Conservation (phyloP, 53 echinoderm and acorn worm species). For the Holothuria scabra region DNA sequence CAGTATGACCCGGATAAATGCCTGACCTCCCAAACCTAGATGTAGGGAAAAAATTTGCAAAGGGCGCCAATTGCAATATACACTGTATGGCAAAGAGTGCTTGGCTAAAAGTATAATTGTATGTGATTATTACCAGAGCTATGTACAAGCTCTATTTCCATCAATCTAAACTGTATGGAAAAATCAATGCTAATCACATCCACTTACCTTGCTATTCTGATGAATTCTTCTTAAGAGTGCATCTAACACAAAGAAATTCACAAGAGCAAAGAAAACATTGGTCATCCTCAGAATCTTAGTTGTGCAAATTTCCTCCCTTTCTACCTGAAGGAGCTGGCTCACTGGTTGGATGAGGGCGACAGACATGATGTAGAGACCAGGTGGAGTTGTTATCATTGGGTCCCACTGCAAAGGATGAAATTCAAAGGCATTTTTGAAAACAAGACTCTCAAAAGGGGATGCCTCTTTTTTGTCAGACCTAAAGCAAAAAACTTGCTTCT, state of each 20-base stretch:
- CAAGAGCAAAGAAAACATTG: conserved; percentile 88
- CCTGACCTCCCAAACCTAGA: too few species aligned
- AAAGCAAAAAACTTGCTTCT: neutral
- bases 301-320: conserved; percentile 72
- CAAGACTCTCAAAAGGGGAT: neutral
- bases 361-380: conserved; percentile 92
- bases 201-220: neutral
- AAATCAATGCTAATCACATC: too few species aligned
- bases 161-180: too few species aligned
- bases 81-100: too few species aligned
- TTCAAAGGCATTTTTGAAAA: neutral
- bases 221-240: conserved; percentile 66
- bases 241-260: conserved; percentile 82
- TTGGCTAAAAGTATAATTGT: too few species aligned
- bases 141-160: too few species aligned
- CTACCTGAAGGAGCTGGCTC: conserved; percentile 64
- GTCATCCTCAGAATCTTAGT: conserved; percentile 71
- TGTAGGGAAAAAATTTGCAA: too few species aligned
- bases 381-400: conserved; percentile 94
- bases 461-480: neutral
- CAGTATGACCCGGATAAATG: too few species aligned
- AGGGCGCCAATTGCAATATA: too few species aligned
- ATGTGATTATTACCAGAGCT: too few species aligned
- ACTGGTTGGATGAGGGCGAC: conserved; percentile 85
- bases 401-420: conserved; percentile 78